Conservation (phyloP, 2,797 vertebrate species). For the Carduelis carduelis region DNA sequence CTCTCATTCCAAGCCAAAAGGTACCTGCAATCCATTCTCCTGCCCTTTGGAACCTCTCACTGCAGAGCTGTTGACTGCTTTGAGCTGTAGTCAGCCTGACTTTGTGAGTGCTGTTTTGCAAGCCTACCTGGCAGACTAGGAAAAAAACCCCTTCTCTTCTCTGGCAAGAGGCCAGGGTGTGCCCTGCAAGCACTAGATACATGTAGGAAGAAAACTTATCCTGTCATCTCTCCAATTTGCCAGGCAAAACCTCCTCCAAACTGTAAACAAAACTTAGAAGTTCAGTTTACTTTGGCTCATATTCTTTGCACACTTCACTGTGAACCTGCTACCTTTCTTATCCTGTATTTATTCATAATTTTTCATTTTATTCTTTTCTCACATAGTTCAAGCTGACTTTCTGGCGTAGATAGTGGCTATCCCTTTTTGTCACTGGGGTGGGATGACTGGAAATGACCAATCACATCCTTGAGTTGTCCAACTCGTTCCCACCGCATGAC, state of each 20-base stretch:
- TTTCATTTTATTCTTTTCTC: neutral
- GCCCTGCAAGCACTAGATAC: neutral
- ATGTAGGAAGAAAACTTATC: neutral
- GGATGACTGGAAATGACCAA: neutral
- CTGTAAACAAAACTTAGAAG: neutral
- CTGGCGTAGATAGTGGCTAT: neutral
- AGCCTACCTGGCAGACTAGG: conserved; percentile 2
- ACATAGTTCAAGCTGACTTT: neutral
- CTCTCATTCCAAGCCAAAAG: neutral
- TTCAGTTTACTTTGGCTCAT: neutral
- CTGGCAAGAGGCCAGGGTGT: neutral
- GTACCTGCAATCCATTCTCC: neutral
- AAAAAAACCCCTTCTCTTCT: neutral
- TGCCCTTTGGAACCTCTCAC: neutral
- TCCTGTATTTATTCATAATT: neutral
- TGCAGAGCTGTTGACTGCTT: neutral
- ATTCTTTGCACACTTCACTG: neutral
- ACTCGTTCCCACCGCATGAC: neutral
- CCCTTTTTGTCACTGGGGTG: neutral
- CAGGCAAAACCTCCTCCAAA: neutral
- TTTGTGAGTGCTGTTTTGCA: neutral
- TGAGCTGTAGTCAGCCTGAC: neutral
- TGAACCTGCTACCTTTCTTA: neutral
- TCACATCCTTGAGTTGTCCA: neutral
- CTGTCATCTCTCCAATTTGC: neutral